A percentile compares a stretch with the other conserved stretches of the same genome.
These are phyloP conservation scores for Laticauda laticaudata DNA, from an alignment of 2,113 vertebrate species.

Conservation along the genomic window DNA sequence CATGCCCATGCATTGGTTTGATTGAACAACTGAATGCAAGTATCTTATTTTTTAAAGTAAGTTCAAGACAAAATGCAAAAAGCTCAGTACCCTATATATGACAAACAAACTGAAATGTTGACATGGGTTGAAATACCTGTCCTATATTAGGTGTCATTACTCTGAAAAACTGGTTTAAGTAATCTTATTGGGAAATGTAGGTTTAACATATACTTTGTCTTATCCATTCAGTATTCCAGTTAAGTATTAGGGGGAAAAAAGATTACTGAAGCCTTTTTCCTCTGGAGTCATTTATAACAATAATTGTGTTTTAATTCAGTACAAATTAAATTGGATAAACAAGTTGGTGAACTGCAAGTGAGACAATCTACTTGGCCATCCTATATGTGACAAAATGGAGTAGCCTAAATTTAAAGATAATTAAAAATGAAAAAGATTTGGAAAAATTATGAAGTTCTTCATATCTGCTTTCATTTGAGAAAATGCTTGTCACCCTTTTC, in stretches of 20 bases:
- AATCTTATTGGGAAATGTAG: neutral
- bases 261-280: neutral
- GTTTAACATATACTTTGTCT: neutral
- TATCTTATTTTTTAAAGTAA: neutral
- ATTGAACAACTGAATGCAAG: conserved; percentile 3
- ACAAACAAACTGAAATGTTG: neutral
- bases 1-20: neutral
- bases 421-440: neutral
- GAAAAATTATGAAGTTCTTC: neutral
- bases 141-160: neutral
- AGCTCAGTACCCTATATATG: neutral
- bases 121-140: neutral
- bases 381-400: neutral
- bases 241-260: neutral
- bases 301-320: neutral
- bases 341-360: neutral
- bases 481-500: neutral
- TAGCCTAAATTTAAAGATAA: neutral
- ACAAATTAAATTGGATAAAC: neutral
- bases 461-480: neutral
- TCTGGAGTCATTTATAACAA: neutral
- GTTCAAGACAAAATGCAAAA: neutral
- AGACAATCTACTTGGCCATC: neutral
- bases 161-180: neutral
- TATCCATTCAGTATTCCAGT: neutral